Percentiles rank a stretch among this genome's conserved stretches.
Evolutionary conservation across 1,140 invertebrate species (phyloP).

Genomic region (Drosophila kohkoa): DNA sequence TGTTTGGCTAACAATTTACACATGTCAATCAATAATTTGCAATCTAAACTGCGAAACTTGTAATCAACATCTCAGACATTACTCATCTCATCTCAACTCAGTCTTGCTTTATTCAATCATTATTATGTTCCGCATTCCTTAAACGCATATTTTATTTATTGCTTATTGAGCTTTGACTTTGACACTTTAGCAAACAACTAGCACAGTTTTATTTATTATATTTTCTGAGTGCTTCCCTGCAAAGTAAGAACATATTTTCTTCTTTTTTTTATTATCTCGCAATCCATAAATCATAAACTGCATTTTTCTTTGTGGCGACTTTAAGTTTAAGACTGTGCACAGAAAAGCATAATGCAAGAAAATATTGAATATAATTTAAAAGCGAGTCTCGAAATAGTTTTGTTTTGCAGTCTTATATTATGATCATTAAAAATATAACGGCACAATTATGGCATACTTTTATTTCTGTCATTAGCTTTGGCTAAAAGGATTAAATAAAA

Average conservation of each 20-base stretch:
- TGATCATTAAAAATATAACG: no score
- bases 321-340: no score
- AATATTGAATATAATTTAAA: no score
- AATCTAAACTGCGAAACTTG: slow-evolving; percentile 1
- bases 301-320: no score
- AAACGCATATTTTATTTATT: slow-evolving; percentile 51
- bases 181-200: slow-evolving; percentile 23
- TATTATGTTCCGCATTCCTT: slow-evolving; percentile 67
- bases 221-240: no score
- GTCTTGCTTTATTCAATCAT: slow-evolving; percentile 49
- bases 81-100: neutral
- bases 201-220: neutral
- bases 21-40: slow-evolving; percentile 72
- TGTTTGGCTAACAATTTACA: slow-evolving; percentile 79
- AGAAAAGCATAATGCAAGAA: no score
- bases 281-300: slow-evolving; percentile 3
- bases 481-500: no score
- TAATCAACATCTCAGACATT: slow-evolving; percentile 3
- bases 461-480: no score
- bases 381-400: no score
- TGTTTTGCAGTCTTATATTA: no score
- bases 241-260: no score
- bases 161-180: slow-evolving; percentile 65
- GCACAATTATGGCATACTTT: no score
- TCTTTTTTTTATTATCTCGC: neutral